These are phyloP conservation scores for Tipula unca DNA, from an alignment of 2,888 invertebrate species.

Conservation along the genomic window DNA sequence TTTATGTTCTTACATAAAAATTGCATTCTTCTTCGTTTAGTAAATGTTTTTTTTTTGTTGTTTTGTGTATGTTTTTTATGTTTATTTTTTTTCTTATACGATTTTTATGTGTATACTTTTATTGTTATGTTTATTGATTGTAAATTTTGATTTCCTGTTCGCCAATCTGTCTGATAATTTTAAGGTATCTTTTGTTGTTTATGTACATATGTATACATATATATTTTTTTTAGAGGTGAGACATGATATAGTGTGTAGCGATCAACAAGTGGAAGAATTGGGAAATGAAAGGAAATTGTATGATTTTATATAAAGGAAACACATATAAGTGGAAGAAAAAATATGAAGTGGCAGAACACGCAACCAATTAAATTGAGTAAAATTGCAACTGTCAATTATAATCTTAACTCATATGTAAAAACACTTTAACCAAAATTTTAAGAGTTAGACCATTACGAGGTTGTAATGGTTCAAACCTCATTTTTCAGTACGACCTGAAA, in stretches of 20 bases:
- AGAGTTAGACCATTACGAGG: too few relatives aligned
- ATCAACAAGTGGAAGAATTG: not conserved
- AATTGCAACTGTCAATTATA: too few relatives aligned
- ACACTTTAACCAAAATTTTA: too few relatives aligned
- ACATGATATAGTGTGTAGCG: not conserved
- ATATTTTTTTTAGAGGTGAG: not conserved
- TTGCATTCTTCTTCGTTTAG: not conserved
- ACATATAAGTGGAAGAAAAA: too few relatives aligned
- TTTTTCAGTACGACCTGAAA: too few relatives aligned
- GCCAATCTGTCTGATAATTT: not conserved
- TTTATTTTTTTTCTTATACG: not conserved
- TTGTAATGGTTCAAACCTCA: too few relatives aligned
- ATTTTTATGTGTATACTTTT: not conserved
- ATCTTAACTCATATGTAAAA: too few relatives aligned
- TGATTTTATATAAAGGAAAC: not conserved
- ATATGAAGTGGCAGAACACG: too few relatives aligned
- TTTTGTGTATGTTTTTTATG: not conserved
- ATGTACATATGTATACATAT: too few relatives aligned
- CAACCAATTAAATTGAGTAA: too few relatives aligned
- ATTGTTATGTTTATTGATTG: not conserved
- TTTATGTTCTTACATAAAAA: constrained; percentile 9
- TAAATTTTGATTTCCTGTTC: constrained; percentile 8
- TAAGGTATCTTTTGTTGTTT: not conserved
- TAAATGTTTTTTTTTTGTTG: not conserved
- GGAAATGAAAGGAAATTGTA: not conserved